Conservation (phyloP, 2,888 invertebrate genomes). For the Hydriomena furcata region DNA sequence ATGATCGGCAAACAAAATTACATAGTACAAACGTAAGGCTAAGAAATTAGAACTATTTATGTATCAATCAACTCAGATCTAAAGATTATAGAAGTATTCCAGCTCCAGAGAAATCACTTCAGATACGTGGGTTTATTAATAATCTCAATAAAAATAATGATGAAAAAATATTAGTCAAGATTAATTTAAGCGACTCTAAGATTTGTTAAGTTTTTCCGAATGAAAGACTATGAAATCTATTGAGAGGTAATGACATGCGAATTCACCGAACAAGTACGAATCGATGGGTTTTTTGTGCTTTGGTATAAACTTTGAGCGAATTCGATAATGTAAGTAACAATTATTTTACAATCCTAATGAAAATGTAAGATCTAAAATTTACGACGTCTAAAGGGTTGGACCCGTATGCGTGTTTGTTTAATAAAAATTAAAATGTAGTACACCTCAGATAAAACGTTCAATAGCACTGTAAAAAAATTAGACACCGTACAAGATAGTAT, state of each 20-base stretch:
- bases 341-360: constrained; percentile 78
- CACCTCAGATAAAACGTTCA: constrained; percentile 54
- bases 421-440: constrained; percentile 60
- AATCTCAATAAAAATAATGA: constrained; percentile 37
- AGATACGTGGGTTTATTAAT: constrained; percentile 26
- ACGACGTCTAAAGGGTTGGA: constrained; percentile 81
- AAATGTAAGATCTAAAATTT: constrained; percentile 77
- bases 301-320: constrained; percentile 83
- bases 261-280: constrained; percentile 74
- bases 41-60: background rate
- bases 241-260: constrained; percentile 69
- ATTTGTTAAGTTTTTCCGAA: constrained; percentile 77
- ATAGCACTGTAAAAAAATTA: constrained; percentile 64
- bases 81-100: constrained; percentile 25
- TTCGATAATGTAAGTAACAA: constrained; percentile 67
- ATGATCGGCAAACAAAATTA: background rate
- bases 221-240: constrained; percentile 83
- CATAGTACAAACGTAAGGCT: background rate
- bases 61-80: constrained; percentile 55
- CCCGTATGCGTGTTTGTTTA: constrained; percentile 79
- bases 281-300: constrained; percentile 83
- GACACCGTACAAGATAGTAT: constrained; percentile 57
- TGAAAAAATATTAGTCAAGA: constrained; percentile 36
- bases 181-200: constrained; percentile 57
- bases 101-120: constrained; percentile 28